phyloP scores from a whole-genome alignment of 1,140 invertebrate genomes.

The Neodiprion virginianus region DNA sequence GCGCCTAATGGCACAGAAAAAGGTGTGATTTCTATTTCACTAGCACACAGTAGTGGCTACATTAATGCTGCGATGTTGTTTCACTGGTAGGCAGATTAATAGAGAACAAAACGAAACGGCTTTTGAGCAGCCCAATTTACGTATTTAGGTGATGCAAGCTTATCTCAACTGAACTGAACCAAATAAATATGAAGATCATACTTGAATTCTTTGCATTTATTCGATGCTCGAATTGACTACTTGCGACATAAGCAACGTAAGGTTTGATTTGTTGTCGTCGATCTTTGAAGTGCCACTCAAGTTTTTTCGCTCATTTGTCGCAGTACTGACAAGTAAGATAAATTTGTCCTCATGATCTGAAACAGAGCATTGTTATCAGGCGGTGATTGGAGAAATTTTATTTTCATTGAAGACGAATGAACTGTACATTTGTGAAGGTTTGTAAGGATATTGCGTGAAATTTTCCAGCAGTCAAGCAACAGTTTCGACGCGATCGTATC shows the following conservation, averaged over 20 bases:
- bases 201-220: not conserved
- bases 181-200: not conserved
- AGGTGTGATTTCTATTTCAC: too few relatives aligned
- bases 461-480: constrained; percentile 28
- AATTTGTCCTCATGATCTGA: constrained; percentile 26
- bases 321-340: constrained; percentile 27
- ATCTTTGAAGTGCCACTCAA: constrained; percentile 10
- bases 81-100: too few relatives aligned
- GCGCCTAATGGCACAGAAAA: too few relatives aligned
- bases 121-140: too few relatives aligned
- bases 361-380: not conserved
- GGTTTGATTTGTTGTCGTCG: not conserved
- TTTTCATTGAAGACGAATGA: not conserved
- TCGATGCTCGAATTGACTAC: not conserved
- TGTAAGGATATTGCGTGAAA: constrained; percentile 33
- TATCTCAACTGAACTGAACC: not conserved
- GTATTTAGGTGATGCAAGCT: too few relatives aligned
- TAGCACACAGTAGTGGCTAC: too few relatives aligned
- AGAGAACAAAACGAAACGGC: too few relatives aligned
- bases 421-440: constrained; percentile 30
- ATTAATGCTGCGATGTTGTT: too few relatives aligned
- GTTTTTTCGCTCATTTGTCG: constrained; percentile 10
- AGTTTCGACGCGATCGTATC: constrained; percentile 25
- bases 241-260: not conserved
- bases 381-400: not conserved